These are phyloP conservation scores for Resseliella maxima DNA, from an alignment of 2,888 invertebrate genomes.

Conservation along the genomic window DNA sequence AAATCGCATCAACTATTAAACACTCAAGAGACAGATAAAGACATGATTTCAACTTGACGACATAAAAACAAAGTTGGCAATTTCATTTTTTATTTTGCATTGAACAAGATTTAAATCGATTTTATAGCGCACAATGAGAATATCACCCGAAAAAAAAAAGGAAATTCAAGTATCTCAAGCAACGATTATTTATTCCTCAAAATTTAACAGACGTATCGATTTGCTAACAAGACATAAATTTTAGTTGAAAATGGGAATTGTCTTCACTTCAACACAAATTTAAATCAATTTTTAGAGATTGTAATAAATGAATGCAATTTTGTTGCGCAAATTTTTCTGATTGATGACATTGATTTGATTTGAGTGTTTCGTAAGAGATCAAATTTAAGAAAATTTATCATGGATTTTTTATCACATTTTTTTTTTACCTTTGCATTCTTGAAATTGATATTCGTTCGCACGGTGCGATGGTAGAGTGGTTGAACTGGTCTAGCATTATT, in stretches of 20 bases:
- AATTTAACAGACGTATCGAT: background rate
- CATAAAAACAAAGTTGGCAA: background rate
- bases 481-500: conserved; percentile 96
- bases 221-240: conserved; percentile 45
- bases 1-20: background rate
- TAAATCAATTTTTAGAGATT: background rate
- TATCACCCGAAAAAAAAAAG: background rate
- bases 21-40: conserved; percentile 25
- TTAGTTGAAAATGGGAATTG: background rate
- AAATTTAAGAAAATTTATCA: background rate
- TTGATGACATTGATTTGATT: conserved; percentile 6
- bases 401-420: background rate
- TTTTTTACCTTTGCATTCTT: conserved; percentile 71
- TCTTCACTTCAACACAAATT: conserved; percentile 12
- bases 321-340: background rate
- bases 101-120: conserved; percentile 32
- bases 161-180: background rate
- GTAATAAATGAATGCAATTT: conserved; percentile 1
- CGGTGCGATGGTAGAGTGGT: conserved; percentile 90
- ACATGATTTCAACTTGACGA: background rate
- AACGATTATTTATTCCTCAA: background rate
- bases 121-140: background rate
- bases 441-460: conserved; percentile 98
- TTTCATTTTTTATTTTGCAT: background rate
- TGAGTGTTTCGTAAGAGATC: background rate